Conservation (phyloP, 2,113 vertebrate genomes). For the Chelonoidis abingdonii region DNA sequence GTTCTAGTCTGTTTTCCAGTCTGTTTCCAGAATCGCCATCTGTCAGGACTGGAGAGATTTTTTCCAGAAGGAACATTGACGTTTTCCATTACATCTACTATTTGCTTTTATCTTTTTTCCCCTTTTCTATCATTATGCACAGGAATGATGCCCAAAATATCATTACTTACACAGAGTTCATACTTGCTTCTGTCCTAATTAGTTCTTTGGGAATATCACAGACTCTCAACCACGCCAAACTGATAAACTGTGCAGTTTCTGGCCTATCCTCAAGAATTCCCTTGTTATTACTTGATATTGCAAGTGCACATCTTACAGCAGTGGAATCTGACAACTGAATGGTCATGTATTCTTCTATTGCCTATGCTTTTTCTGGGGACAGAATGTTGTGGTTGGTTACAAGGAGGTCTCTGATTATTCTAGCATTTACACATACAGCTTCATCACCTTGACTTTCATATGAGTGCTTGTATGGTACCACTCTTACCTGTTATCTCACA, state of each 20-base stretch:
- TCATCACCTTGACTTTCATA: background rate
- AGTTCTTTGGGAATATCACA: background rate
- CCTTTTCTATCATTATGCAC: fast-evolving
- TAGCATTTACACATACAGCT: background rate
- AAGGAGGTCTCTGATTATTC: background rate
- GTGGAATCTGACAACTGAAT: background rate
- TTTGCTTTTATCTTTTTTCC: background rate
- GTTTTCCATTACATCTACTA: background rate
- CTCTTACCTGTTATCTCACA: background rate
- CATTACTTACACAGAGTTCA: background rate
- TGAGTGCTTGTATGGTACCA: background rate
- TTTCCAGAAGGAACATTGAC: background rate
- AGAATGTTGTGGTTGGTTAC: background rate
- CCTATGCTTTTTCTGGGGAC: background rate
- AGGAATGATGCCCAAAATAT: background rate
- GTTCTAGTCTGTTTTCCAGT: background rate
- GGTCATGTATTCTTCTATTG: background rate
- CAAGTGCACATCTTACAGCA: background rate
- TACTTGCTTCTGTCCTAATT: background rate
- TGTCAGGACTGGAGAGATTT: background rate
- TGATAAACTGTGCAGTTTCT: background rate
- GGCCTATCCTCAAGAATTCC: background rate
- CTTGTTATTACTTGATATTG: background rate
- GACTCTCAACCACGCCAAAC: background rate
- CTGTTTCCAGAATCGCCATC: slow-evolving; percentile 10